Conservation (phyloP, 2,113 vertebrate genomes). For the Sterrhoptilus dennistouni region DNA sequence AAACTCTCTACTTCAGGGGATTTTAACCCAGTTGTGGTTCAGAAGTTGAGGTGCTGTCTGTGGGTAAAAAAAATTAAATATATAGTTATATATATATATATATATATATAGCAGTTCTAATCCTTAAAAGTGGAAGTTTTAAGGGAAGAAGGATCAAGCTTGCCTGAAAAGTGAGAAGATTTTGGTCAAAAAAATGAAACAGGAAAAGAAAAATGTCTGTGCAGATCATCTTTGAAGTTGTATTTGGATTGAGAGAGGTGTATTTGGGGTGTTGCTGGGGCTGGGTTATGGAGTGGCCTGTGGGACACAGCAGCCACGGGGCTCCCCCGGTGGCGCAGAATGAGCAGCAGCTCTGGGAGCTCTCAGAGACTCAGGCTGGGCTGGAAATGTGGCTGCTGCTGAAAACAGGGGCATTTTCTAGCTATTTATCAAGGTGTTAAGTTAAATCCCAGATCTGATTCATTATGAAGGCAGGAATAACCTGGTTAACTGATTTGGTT, state of each 20-base stretch:
- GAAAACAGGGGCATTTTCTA: background rate
- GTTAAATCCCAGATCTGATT: background rate
- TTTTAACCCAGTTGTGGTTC: background rate
- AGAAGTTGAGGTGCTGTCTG: background rate
- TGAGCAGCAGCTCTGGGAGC: background rate
- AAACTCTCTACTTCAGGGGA: background rate
- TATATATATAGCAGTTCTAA: background rate
- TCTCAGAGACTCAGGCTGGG: background rate
- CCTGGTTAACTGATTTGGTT: background rate
- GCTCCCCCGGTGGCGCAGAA: background rate
- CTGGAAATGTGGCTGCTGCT: background rate
- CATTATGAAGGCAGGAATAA: background rate
- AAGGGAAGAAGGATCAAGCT: background rate
- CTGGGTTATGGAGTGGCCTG: fast-evolving
- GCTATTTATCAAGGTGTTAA: background rate
- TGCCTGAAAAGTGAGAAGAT: background rate
- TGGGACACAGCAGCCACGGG: background rate
- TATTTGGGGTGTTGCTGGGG: background rate
- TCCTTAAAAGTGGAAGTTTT: background rate
- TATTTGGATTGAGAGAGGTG: background rate
- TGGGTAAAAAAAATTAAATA: background rate
- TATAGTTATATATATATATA: no score
- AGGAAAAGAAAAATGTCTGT: background rate
- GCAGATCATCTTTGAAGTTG: background rate
- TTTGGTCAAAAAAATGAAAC: background rate